Evolutionary conservation across 1,140 invertebrate species (phyloP), one percentile per base, ranked within the genome.

Genomic region (Calliopsis andreniformis): DNA sequence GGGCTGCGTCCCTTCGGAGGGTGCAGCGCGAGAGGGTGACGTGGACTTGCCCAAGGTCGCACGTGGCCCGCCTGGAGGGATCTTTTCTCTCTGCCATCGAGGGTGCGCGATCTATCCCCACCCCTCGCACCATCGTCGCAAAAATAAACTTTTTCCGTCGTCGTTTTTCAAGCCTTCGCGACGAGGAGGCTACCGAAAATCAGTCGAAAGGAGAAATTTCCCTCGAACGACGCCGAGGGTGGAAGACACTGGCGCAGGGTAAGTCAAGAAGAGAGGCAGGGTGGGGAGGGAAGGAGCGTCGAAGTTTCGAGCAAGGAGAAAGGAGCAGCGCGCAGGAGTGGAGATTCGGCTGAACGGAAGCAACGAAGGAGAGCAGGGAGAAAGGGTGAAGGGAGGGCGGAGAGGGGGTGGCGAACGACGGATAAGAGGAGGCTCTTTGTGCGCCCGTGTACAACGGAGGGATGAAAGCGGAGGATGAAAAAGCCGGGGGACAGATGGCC

Each of bases 401-500:
- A 76, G 79, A 75, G 79, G 71, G 84, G 78, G 82, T 64, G 64
- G 79, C 51, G 76, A 85, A 84, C 64, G 58, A 69, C 82, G 82
- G 76, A 84, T 81, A 79, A 86, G 76, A 87, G 35, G 85, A 87
- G 76, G 82, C 80, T 86, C 85, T 84, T 87, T 88, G 86, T 87
- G 85, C 80, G 68, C 47, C 32, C 70, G 63, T 66, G 76, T 79
- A 79, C 76, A 84, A 82, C 82, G 79, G 86, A 87, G 85, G 85
- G 86, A 89, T 87, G 88, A 88, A 88, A 88, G 87, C 85, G 80
- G 79, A 87, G 87, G 86, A 88, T 88, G 88, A 90, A 90, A 91
- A 90, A 91, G 86, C 84, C 86, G 84, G 87, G 80, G 88, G 89
- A 91, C 91, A 91, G 91, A 91, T 91, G 91, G 90, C 90, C 87